These are phyloP conservation scores for Periophthalmodon schlosseri DNA, from an alignment of 2,113 vertebrate species.

Conservation along the genomic window DNA sequence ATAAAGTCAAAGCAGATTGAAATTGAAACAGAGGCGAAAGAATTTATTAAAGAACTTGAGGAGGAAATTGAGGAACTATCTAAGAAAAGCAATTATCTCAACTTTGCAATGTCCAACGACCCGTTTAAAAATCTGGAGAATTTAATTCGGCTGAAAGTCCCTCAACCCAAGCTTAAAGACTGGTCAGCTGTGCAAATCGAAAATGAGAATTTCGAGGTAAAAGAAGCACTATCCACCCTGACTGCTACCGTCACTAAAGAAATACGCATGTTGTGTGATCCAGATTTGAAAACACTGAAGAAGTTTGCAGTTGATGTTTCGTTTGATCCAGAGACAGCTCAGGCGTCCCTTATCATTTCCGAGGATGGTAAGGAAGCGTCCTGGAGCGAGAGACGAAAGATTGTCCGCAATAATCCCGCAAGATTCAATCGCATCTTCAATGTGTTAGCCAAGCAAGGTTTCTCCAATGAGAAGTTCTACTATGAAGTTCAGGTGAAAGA, in stretches of 20 bases:
- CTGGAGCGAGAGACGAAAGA: neutral
- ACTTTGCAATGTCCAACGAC: conserved; percentile 14
- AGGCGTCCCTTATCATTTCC: conserved; percentile 40
- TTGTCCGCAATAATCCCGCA: neutral
- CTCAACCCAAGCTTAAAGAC: conserved; percentile 22
- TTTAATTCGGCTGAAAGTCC: neutral
- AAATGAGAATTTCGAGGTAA: neutral
- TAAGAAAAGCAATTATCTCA: conserved; percentile 25
- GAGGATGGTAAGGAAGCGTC: conserved; percentile 49
- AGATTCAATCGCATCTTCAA: conserved; percentile 46
- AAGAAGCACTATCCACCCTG: conserved; percentile 20
- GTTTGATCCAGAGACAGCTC: conserved; percentile 55
- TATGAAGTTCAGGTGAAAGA: conserved; percentile 52
- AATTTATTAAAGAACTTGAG: conserved; percentile 42
- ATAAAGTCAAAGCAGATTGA: conserved; percentile 28
- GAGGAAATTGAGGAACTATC: conserved; percentile 46
- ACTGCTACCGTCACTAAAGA: conserved; percentile 29
- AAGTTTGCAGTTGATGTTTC: conserved; percentile 43
- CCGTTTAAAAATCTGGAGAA: conserved; percentile 31
- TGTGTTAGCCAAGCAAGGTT: conserved; percentile 48
- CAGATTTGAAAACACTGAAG: conserved; percentile 41
- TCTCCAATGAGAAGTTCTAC: conserved; percentile 50
- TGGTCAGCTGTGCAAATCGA: conserved; percentile 28
- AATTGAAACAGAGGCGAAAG: conserved; percentile 20
- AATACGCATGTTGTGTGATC: conserved; percentile 50